A percentile compares a stretch with the other conserved stretches of the same genome.
phyloP scores from a whole-genome alignment of 2,797 vertebrate genomes.

The Pteropus rufus region DNA sequence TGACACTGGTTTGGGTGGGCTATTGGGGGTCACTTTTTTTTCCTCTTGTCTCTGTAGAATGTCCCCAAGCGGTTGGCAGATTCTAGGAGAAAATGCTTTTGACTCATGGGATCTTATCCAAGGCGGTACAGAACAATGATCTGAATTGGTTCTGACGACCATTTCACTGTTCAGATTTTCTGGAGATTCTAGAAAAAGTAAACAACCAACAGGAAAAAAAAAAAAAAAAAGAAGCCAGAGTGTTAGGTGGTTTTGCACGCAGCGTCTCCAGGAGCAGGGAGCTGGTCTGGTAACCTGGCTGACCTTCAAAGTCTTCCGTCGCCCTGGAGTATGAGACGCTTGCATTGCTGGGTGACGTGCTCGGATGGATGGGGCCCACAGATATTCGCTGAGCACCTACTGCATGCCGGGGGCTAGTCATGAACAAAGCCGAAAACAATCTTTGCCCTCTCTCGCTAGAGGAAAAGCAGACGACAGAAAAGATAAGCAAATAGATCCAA shows the following conservation, averaged over 20 bases:
- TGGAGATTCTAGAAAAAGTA: neutral
- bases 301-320: neutral
- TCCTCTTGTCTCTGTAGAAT: neutral
- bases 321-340: neutral
- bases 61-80: neutral
- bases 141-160: neutral
- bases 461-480: neutral
- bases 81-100: neutral
- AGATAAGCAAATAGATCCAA: neutral
- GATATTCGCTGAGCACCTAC: neutral
- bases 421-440: neutral
- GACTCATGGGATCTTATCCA: neutral
- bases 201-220: too few species aligned
- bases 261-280: neutral
- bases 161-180: neutral
- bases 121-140: neutral
- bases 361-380: neutral
- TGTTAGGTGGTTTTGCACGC: neutral
- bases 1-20: neutral
- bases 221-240: neutral
- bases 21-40: accelerated
- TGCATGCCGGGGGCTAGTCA: neutral
- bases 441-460: neutral
- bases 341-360: neutral
- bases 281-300: neutral